Base-by-base conservation (phyloP, 2,113 vertebrate species). In the Microcebus griseorufus region DNA sequence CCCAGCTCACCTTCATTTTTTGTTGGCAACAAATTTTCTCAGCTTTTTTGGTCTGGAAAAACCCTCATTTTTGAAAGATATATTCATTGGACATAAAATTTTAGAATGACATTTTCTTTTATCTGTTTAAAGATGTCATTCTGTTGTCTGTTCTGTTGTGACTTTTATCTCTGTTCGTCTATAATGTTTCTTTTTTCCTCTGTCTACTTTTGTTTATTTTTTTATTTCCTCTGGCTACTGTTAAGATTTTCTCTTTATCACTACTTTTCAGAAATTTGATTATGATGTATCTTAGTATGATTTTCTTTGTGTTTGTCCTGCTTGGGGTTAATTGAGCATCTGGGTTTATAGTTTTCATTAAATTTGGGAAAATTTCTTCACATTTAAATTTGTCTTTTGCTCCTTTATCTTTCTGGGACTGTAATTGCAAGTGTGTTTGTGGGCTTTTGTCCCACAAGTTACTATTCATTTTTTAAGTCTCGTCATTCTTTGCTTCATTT, bases 151-250 rank as follows among this genome's bases (percentile, higher is more conserved):
- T 51, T 76, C 27, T 76, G 27, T 17, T 17, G 45, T 86, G 25
- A 73, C 53, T 93, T 95, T 90, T 34, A 62, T 64, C 62, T 93
- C 45, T 87, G 6, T 90, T 93, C 29, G 2, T 95, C 9, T 95
- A 1, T 95, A 69, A 45, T 83, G 6, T 88, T 93, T 88, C n/a
- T 45, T 55, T 78, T 83, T 78, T 11, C 9, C 34, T 58, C 64
- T 53, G 62, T 25, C 37, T 69, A 37, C 78, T 83, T 94, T 86
- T 82, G 18, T 89, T 80, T 81, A 5, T 83, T 78, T 42, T 55
- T 58, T 70, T 14, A 55, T 87, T 64, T 14, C 9, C 81, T 95
- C 51, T 58, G 53, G 22, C 45, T 34, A 37, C 60, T 76, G 81
- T 65, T 65, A 84, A 94, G 32, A 72, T 88, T 88, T 79, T 90